These are phyloP conservation scores for Cyanoliseus patagonus DNA, from an alignment of 2,113 vertebrate genomes.

Conservation along the genomic window DNA sequence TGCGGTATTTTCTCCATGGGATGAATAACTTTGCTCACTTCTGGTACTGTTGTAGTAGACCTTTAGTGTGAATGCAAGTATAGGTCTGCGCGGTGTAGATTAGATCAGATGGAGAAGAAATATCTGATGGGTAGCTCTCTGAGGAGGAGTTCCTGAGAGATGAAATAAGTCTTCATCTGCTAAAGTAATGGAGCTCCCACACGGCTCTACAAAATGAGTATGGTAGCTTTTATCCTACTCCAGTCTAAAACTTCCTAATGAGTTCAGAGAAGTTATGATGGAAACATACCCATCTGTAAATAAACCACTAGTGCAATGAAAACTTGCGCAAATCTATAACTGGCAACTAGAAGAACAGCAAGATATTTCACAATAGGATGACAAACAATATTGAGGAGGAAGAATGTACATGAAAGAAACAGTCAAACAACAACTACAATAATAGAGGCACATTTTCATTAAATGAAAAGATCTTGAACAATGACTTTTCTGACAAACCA, in stretches of 20 bases:
- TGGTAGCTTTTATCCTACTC: neutral
- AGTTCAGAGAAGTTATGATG: neutral
- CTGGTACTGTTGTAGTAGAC: neutral
- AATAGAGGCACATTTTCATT: constrained; percentile 4
- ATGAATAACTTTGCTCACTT: neutral
- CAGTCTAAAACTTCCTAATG: neutral
- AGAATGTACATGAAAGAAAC: neutral
- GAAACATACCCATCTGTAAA: neutral
- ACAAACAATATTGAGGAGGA: neutral
- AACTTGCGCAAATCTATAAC: neutral
- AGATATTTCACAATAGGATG: neutral
- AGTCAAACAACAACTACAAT: neutral
- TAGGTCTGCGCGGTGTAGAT: neutral
- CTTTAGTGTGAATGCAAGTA: neutral
- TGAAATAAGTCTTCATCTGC: neutral
- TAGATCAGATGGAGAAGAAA: neutral
- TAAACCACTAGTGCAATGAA: neutral
- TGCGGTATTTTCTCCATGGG: neutral
- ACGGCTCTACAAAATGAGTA: neutral
- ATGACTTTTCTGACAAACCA: constrained; percentile 53
- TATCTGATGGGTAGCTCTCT: neutral
- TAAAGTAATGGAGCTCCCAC: neutral
- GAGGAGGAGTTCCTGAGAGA: neutral
- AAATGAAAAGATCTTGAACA: constrained; percentile 47
- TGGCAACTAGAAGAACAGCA: neutral